Conservation (phyloP, 2,113 vertebrate species). For the Sprattus sprattus region DNA sequence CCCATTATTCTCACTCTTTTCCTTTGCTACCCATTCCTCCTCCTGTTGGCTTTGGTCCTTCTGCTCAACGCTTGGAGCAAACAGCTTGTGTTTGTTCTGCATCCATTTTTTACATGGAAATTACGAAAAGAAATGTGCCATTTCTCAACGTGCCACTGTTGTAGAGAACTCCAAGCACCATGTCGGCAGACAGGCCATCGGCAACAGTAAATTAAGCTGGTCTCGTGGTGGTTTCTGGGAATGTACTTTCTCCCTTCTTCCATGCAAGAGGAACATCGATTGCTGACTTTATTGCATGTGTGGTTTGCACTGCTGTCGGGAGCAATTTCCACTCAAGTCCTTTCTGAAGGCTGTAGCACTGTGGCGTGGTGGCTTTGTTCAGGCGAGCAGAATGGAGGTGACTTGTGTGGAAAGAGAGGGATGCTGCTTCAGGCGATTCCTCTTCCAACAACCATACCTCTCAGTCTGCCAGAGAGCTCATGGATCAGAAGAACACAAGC, state of each 20-base stretch:
- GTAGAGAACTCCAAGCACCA: neutral
- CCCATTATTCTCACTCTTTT: slow-evolving; percentile 51
- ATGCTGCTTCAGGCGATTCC: neutral
- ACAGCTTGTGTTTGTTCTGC: slow-evolving; percentile 26
- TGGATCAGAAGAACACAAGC: neutral
- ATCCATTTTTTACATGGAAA: slow-evolving; percentile 19
- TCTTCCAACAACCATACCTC: neutral
- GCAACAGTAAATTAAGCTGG: slow-evolving; percentile 2
- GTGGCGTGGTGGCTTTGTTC: neutral
- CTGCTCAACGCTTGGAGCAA: slow-evolving; percentile 25
- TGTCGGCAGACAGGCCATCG: slow-evolving; percentile 3
- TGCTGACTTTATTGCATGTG: neutral
- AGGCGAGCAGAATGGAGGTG: neutral
- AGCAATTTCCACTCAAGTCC: neutral
- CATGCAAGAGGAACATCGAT: neutral
- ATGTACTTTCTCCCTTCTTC: neutral
- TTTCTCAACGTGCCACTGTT: neutral
- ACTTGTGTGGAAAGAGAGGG: neutral
- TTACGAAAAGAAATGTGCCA: slow-evolving; percentile 8
- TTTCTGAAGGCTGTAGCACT: neutral
- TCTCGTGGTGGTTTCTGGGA: neutral
- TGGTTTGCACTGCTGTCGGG: neutral
- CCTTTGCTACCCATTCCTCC: slow-evolving; percentile 39
- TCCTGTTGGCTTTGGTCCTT: slow-evolving; percentile 31
- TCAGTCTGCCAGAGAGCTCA: neutral